Evolutionary conservation across 92 coral and sea anemone species (phyloP).

Genomic region (Epizoanthus illoricatus): DNA sequence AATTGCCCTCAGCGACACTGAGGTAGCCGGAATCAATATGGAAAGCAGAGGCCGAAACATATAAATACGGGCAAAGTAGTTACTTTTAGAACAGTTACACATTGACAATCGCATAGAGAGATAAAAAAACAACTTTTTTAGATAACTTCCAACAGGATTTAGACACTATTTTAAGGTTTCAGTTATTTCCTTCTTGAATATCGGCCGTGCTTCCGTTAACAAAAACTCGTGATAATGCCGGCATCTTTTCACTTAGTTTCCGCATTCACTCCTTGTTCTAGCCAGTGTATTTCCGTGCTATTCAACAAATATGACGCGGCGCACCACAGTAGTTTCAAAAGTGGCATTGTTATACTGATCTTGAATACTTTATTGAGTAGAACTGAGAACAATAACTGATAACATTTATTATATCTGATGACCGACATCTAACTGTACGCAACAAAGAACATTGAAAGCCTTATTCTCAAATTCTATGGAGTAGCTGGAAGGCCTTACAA

Average conservation of each 20-base stretch:
- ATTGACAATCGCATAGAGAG: too few species aligned
- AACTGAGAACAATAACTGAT: not conserved
- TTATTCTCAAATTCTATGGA: constrained; percentile 17
- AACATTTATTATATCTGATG: constrained; percentile 2
- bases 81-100: too few species aligned
- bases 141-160: too few species aligned
- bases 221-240: constrained; percentile 1
- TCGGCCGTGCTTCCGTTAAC: not conserved
- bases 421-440: constrained; percentile 16
- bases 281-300: not conserved
- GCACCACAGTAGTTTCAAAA: not conserved
- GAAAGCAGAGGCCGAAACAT: too few species aligned
- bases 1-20: too few species aligned
- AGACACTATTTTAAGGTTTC: not conserved
- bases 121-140: too few species aligned
- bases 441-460: constrained; percentile 4
- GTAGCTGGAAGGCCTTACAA: not conserved
- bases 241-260: constrained; percentile 12
- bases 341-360: not conserved
- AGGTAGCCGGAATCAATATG: too few species aligned
- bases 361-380: not conserved
- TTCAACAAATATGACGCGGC: not conserved
- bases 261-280: not conserved
- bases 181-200: not conserved
- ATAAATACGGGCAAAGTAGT: too few species aligned